Evolutionary conservation across 2,888 invertebrate species (phyloP), one percentile per base, ranked within the genome.

Genomic region (Nebria salina): DNA sequence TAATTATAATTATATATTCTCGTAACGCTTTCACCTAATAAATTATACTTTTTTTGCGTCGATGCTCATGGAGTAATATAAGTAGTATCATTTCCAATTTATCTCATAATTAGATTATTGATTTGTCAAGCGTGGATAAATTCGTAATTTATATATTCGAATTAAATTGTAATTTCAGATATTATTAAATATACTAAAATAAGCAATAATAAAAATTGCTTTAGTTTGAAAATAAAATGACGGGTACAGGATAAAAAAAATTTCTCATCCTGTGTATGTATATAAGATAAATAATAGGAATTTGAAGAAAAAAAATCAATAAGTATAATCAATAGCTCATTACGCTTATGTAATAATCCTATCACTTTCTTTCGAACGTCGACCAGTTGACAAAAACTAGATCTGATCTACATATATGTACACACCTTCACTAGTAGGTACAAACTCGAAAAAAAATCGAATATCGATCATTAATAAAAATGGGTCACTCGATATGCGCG

Each of bases 291-390:
- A 20, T 20, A 1, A 20, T 20, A 20, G 20, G 20, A 20, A 20
- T 20, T 20, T 20, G 20, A 20, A 20, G n/a, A 20, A 20, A 20
- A 20, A 20, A 20, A 20, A 20, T 20, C 20, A 20, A 20, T 20
- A 20, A 20, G 20, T 20, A 20, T 20, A 20, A 78, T 78, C 77
- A 72, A 78, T 65, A 78, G 65, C 78, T 78, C 72, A 78, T 78
- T 78, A 78, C 65, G 72, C 64, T 78, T 78, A 78, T 42, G 65
- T 78, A 78, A 78, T 66, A 78, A 78, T 65, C 73, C 78, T 78
- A 78, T 78, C 73, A 78, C 78, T 78, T 78, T 78, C 78, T 78
- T 78, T 41, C 34, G 13, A 54, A 54, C 2, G 8, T 8, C 11
- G 54, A 70, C 34, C 13, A 13, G 73, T 26, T 73, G 73, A 73